These are phyloP conservation scores for Meleagris gallopavo DNA, from an alignment of 2,113 vertebrate species.

Conservation along the genomic window DNA sequence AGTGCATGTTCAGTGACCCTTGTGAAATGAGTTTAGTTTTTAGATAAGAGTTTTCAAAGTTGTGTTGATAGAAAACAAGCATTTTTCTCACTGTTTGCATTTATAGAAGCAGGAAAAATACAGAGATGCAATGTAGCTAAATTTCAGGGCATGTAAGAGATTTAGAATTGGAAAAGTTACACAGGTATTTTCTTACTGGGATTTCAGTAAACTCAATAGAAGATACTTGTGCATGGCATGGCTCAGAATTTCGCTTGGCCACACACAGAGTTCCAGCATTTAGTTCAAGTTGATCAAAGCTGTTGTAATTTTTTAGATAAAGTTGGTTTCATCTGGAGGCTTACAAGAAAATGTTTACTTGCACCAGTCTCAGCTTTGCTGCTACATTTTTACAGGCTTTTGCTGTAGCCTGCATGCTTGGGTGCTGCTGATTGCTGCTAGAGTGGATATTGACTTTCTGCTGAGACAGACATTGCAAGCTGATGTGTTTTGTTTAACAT, in stretches of 20 bases:
- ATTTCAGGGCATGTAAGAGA: neutral
- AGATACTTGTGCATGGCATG: rapidly evolving
- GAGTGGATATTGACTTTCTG: conserved; percentile 39
- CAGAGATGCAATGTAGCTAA: neutral
- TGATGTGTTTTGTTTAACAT: conserved; percentile 35
- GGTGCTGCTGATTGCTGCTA: conserved; percentile 35
- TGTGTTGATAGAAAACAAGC: neutral
- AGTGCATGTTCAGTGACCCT: neutral
- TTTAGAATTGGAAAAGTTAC: neutral
- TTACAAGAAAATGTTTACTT: conserved; percentile 7
- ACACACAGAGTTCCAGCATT: neutral
- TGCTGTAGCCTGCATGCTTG: neutral
- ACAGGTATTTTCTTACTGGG: neutral
- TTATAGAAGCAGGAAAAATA: neutral
- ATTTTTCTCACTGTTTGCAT: neutral
- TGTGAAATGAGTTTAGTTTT: neutral
- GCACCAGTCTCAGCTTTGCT: neutral
- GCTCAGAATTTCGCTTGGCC: neutral
- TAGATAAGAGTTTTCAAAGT: neutral
- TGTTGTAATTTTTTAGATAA: neutral
- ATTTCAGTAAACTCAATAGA: neutral
- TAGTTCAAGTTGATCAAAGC: neutral
- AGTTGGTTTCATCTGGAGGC: neutral
- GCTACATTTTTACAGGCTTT: neutral
- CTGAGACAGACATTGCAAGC: neutral